phyloP scores from a whole-genome alignment of 2,113 vertebrate genomes.

The Seriola aureovittata region DNA sequence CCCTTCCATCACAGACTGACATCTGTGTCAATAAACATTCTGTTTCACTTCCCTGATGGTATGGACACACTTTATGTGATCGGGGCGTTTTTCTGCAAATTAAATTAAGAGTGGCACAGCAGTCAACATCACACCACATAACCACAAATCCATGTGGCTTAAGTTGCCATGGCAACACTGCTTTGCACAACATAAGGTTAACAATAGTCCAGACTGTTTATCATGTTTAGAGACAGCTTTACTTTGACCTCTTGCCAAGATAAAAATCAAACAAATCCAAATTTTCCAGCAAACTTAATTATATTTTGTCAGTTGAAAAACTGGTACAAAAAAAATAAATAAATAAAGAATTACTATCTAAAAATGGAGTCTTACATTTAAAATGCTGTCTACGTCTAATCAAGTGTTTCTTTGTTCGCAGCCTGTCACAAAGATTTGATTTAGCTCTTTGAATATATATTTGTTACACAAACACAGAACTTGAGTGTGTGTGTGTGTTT shows the following conservation, averaged over 20 bases:
- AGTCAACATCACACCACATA: background rate
- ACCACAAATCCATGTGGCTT: background rate
- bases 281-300: background rate
- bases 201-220: background rate
- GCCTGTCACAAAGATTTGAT: background rate
- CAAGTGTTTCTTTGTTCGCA: background rate
- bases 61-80: too few relatives aligned
- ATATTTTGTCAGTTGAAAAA: too few relatives aligned
- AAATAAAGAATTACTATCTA: background rate
- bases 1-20: too few relatives aligned
- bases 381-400: background rate
- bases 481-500: background rate
- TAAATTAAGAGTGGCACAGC: too few relatives aligned
- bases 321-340: too few relatives aligned
- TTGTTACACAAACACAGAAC: background rate
- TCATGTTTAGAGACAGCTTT: background rate
- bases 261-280: background rate
- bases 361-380: background rate
- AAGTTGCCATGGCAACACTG: conserved; percentile 5
- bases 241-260: background rate
- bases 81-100: background rate
- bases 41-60: too few relatives aligned
- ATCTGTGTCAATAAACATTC: too few relatives aligned
- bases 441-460: background rate
- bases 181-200: background rate